Base-by-base conservation (phyloP, 1,140 invertebrate species). In the Diorhabda elongata region DNA sequence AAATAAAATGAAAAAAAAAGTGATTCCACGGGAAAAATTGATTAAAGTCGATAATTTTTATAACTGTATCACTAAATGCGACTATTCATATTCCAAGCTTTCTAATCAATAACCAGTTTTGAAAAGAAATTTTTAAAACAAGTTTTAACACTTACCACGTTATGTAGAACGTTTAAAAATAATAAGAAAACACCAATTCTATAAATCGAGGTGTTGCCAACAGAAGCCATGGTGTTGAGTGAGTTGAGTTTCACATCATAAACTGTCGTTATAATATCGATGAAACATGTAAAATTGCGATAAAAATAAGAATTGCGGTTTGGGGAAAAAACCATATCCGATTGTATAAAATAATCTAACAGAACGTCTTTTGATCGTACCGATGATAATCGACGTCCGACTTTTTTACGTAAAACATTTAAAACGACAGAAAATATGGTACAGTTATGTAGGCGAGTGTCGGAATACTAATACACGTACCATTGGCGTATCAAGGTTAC, bases 261-360 rank as follows among this genome's bases (percentile, higher is more conserved):
- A 52, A 52, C 47, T 52, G 6, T 8, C 6, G n/a, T 52, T 52
- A 52, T n/a, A 52, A 6, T 52, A n/a, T 6, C 47, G n/a, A 52
- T 52, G n/a, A 6, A 52, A 3, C 47, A 52, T 52, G 4, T n/a
- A 52, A 6, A 2, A 52, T 52, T 52, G 47, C 26, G 26, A 2
- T 4, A n/a, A 52, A 8, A 52, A 52, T 52, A 52, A 6, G 4
- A 52, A n/a, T n/a, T 52, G 47, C 47, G 47, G 47, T 52, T 52
- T 52, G 47, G 47, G 47, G 47, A 52, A 52, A 52, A 52, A 52
- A 52, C 47, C 47, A 52, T 52, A 52, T 52, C 47, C 47, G 47
- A 52, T 52, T n/a, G 6, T 52, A 52, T n/a, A 52, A 52, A 52
- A n/a, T 52, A 52, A 52, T 6, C 47, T 26, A 52, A 52, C 5